Base-by-base conservation (phyloP, 2,113 vertebrate genomes). In the Melanocharis versteri region DNA sequence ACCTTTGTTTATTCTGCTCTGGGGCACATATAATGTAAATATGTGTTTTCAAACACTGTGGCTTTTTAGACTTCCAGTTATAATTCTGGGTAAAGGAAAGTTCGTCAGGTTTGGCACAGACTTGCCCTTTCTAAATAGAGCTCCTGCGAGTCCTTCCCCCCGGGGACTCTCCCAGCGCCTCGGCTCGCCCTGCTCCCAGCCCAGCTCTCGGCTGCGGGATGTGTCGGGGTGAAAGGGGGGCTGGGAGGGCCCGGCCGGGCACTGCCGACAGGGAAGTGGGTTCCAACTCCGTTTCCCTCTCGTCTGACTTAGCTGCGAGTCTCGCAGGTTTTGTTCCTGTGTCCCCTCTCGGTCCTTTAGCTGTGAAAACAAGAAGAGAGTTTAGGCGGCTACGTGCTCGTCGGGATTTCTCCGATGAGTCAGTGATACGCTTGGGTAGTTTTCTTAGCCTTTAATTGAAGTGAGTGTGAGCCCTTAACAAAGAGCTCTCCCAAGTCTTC, bases 11-110 rank as follows among this genome's bases (percentile, higher is more conserved):
- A 73, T 83, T 95, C 85, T 90, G 93, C 96, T 91, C 58, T 70
- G 94, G 96, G 96, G 93, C 93, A 96, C 73, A 73, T 90, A 93
- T 76, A 96, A 95, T 96, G 90, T 91, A 96, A 95, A 94, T 78
- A 93, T 1, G 39, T 40, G 92, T 57, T 96, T 96, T 80, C 89
- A 89, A 95, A 90, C 91, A 58, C 86, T 96, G 94, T 3, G 91
- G 91, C 89, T 96, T 96, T 89, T 95, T 58, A 31, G 68, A 88
- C 65, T 97, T 95, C 94, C 95, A 96, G 92, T 72, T 90, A 80
- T 58, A 94, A 94, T 70, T 80, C 94, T 90, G 87, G 75, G 82
- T 54, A 93, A 91, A 91, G 78, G 79, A 51, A 87, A 76, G 84
- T 44, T 85, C 10, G 47, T 72, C 71, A 50, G 85, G 70, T 50